Evolutionary conservation across 2,113 vertebrate genomes (phyloP).

Genomic region (Cardinalis cardinalis): DNA sequence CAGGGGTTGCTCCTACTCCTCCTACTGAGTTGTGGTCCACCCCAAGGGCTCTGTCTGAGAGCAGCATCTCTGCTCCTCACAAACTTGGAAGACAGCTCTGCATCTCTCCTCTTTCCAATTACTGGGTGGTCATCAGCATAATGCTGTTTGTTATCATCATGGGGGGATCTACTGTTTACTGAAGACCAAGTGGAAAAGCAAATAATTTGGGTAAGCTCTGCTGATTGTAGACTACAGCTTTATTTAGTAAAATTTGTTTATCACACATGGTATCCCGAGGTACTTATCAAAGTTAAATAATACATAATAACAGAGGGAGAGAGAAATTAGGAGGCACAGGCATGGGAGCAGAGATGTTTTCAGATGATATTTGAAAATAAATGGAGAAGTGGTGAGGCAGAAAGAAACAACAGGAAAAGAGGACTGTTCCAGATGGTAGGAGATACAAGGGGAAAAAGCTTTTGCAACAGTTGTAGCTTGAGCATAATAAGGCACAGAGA

Average conservation of each 20-base stretch:
- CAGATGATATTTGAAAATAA: conserved; percentile 43
- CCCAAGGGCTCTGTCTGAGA: background rate
- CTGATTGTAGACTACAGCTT: conserved; percentile 6
- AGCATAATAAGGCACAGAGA: conserved; percentile 8
- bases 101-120: background rate
- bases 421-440: conserved; percentile 1
- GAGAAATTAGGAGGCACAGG: conserved; percentile 29
- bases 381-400: conserved; percentile 4
- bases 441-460: background rate
- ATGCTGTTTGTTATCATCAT: background rate
- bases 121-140: background rate
- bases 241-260: conserved; percentile 25
- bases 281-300: conserved; percentile 55
- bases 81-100: background rate
- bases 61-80: background rate
- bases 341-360: conserved; percentile 27
- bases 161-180: background rate
- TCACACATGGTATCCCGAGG: background rate
- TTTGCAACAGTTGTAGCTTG: background rate
- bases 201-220: background rate
- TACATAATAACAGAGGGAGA: conserved; percentile 21
- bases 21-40: background rate
- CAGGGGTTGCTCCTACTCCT: background rate
- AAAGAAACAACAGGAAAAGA: conserved; percentile 12
- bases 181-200: background rate